Evolutionary conservation across 2,797 vertebrate species (phyloP), one percentile per base, ranked within the genome.

Genomic region (Lophius americanus): DNA sequence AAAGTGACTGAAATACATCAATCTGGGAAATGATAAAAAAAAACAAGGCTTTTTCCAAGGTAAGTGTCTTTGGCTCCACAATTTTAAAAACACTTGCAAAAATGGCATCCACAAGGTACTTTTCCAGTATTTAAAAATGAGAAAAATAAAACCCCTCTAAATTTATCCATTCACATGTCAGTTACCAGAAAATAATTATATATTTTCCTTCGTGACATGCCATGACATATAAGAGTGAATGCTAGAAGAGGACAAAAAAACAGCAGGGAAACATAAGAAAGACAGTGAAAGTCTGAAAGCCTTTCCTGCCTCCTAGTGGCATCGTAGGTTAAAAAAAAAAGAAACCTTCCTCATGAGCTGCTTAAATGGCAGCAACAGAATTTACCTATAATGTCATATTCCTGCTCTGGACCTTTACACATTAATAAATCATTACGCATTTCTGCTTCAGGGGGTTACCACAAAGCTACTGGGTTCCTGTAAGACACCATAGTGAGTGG

Each of bases 261-360:
- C 0, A n/a, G 5, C 3, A 7, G 7, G 14, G 14, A 43, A 12
- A 50, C 38, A 39, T 36, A 46, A 50, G 23, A 65, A 9, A 47
- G 3, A 57, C 4, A 8, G 23, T 14, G 46, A 4, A 8, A 64
- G 50, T 2, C 48, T 60, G 64, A 60, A 63, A 64, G 61, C 46
- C 68, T 84, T 81, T 85, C 59, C 88, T 91, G 88, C 90, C 91
- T 84, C 91, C 92, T 92, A 89, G 90, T 89, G 91, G 92, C 36
- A 6, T 42, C 63, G 57, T 5, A 38, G 42, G 60, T 58, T 58
- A 73, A 66, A 62, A 2, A 23, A 23, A 23, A 23, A 23, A 23
- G 23, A 23, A 23, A 23, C 23, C 23, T 37, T 53, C 5, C 7
- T 35, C 10, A 10, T 50, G 5, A 43, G 48, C 12, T 35, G 8